phyloP scores from a whole-genome alignment of 2,797 vertebrate species.

The Xyrichtys novacula region DNA sequence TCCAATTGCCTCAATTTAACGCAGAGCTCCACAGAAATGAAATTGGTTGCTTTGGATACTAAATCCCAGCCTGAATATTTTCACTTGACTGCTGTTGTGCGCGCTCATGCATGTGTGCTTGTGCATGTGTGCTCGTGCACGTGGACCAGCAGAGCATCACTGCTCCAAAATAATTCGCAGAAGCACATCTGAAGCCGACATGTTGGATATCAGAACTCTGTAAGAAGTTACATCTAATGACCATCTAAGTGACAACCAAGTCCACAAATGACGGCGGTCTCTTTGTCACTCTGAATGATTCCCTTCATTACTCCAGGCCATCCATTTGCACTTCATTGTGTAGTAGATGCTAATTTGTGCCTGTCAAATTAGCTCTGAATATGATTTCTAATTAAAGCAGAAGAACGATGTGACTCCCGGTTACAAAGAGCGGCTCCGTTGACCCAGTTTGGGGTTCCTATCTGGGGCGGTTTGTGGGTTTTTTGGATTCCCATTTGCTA shows the following conservation, averaged over 20 bases:
- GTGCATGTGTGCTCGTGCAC: background rate
- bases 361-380: slow-evolving; percentile 42
- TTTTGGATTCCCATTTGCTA: slow-evolving; percentile 31
- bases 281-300: slow-evolving; percentile 34
- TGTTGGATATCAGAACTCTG: slow-evolving; percentile 44
- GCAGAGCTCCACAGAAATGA: slow-evolving; percentile 42
- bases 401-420: slow-evolving; percentile 34
- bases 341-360: slow-evolving; percentile 45
- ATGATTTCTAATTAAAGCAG: slow-evolving; percentile 50
- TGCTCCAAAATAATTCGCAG: slow-evolving; percentile 52
- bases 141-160: slow-evolving; percentile 43
- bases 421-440: slow-evolving; percentile 40
- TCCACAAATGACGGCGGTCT: slow-evolving; percentile 16
- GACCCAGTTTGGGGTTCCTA: slow-evolving; percentile 47
- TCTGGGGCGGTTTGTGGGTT: slow-evolving; percentile 39
- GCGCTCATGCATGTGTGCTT: slow-evolving; percentile 5
- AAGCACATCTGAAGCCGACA: slow-evolving; percentile 55
- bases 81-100: slow-evolving; percentile 17
- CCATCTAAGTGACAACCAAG: slow-evolving; percentile 41
- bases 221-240: slow-evolving; percentile 57
- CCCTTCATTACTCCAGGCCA: slow-evolving; percentile 22
- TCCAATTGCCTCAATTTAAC: slow-evolving; percentile 66
- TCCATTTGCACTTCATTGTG: slow-evolving; percentile 34
- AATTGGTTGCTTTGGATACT: slow-evolving; percentile 50
- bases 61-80: slow-evolving; percentile 41